Evolutionary conservation across 2,113 vertebrate species (phyloP).

Genomic region (Aramus guarauna): DNA sequence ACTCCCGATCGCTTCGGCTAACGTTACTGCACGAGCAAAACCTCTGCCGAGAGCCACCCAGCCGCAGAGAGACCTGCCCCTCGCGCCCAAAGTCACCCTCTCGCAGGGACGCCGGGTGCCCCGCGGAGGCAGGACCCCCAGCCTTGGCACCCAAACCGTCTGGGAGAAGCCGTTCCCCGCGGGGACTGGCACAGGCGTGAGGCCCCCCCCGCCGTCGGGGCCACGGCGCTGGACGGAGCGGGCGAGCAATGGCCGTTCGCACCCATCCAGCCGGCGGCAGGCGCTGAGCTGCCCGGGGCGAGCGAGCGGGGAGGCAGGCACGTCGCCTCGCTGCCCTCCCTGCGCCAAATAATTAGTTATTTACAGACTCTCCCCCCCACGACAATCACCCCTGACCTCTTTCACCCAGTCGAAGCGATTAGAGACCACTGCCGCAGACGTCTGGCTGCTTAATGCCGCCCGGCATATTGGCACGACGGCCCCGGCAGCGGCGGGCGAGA

Average conservation of each 20-base stretch:
- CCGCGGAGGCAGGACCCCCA: neutral
- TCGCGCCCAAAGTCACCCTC: fast-evolving
- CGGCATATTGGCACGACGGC: neutral
- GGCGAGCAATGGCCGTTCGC: neutral
- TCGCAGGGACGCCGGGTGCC: neutral
- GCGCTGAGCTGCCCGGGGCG: neutral
- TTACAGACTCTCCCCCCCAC: conserved; percentile 21
- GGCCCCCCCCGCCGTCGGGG: neutral
- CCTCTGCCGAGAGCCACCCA: neutral
- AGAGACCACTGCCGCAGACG: conserved; percentile 20
- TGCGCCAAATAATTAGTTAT: conserved; percentile 30
- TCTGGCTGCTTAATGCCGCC: conserved; percentile 16
- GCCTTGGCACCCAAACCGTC: neutral
- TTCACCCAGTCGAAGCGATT: conserved; percentile 19
- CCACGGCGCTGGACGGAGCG: neutral
- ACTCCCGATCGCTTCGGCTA: fast-evolving
- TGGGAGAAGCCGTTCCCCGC: fast-evolving
- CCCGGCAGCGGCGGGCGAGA: neutral
- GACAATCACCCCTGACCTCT: conserved; percentile 35
- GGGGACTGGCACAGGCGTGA: neutral
- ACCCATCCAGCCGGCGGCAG: neutral
- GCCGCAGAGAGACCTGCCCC: neutral
- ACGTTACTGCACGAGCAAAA: fast-evolving
- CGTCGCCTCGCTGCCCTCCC: neutral
- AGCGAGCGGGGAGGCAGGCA: neutral